Evolutionary conservation across 2,113 vertebrate species (phyloP).

Genomic region (Machaerirhynchus nigripectus): DNA sequence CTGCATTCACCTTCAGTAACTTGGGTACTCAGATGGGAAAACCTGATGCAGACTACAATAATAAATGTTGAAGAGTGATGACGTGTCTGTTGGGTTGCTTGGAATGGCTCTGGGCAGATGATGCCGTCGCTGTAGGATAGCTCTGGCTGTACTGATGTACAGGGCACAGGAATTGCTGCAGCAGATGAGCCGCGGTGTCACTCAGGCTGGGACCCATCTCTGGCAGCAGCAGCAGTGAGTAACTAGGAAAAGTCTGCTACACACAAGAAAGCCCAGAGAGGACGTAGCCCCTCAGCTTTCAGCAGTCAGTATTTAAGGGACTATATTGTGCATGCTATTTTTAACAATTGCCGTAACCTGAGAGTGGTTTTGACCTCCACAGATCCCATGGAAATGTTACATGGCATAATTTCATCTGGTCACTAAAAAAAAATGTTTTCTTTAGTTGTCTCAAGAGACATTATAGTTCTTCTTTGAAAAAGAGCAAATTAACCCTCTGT

Average conservation of each 20-base stretch:
- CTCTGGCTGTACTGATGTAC: background rate
- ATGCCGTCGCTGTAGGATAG: accelerated
- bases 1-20: background rate
- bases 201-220: background rate
- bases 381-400: background rate
- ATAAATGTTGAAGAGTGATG: background rate
- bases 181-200: background rate
- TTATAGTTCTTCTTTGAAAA: background rate
- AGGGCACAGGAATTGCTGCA: too few relatives aligned
- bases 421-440: background rate
- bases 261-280: background rate
- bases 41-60: background rate
- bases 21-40: background rate
- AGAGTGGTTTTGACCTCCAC: background rate
- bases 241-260: background rate
- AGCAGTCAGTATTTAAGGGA: background rate
- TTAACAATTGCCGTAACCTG: background rate
- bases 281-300: background rate
- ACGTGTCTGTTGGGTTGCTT: background rate
- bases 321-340: background rate
- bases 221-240: background rate
- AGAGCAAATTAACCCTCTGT: background rate
- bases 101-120: background rate
- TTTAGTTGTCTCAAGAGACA: background rate
- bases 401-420: background rate